Conservation (phyloP, 1,140 invertebrate genomes). For the Watersipora subatra region DNA sequence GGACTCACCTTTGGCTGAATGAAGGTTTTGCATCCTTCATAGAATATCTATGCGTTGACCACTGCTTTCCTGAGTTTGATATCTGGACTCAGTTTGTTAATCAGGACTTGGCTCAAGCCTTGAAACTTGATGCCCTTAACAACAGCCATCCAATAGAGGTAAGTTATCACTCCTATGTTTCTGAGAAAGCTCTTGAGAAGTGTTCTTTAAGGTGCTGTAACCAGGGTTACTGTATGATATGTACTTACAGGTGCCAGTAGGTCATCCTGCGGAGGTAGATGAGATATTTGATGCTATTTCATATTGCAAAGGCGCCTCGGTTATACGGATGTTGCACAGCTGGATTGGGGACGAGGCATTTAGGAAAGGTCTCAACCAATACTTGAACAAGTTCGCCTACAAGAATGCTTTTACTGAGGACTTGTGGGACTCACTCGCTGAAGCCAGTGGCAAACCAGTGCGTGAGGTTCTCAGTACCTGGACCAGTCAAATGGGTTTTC, state of each 20-base stretch:
- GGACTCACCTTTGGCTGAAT: conserved; percentile 41
- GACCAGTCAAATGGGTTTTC: conserved; percentile 79
- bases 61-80: conserved; percentile 44
- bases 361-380: conserved; percentile 82
- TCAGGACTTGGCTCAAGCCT: conserved; percentile 29
- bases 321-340: conserved; percentile 89
- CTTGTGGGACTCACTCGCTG: conserved; percentile 76
- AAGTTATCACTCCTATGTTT: conserved; percentile 2
- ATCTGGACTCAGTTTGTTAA: conserved; percentile 43
- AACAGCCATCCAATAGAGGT: conserved; percentile 43
- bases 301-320: conserved; percentile 50
- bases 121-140: conserved; percentile 38
- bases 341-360: conserved; percentile 86
- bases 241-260: conserved; percentile 33
- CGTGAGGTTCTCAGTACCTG: conserved; percentile 82
- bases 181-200: no score
- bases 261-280: conserved; percentile 37
- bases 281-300: conserved; percentile 44
- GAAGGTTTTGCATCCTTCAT: conserved; percentile 42
- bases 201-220: no score
- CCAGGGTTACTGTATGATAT: no score
- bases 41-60: conserved; percentile 42
- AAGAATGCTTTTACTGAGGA: conserved; percentile 85
- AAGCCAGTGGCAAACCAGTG: conserved; percentile 81
- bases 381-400: conserved; percentile 75